Percentiles rank a stretch among this genome's conserved stretches.
These are phyloP conservation scores for Ceryle rudis DNA, from an alignment of 2,797 vertebrate genomes.

Conservation along the genomic window DNA sequence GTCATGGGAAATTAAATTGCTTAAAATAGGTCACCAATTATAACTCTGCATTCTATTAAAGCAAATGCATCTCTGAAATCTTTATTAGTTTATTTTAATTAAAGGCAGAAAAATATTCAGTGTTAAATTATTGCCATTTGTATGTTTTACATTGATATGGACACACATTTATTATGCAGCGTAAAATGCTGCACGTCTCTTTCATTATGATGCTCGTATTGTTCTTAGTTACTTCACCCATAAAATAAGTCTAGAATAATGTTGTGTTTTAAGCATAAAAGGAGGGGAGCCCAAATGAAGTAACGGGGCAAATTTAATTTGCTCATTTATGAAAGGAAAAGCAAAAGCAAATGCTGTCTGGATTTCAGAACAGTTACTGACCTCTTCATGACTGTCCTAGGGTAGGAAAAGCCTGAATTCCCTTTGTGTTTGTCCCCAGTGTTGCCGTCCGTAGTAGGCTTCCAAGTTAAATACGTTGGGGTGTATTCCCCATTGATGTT, in stretches of 20 bases:
- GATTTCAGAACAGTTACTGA: neutral
- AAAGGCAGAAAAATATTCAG: slow-evolving; percentile 72
- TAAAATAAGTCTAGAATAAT: neutral
- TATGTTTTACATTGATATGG: slow-evolving; percentile 22
- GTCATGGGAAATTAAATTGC: slow-evolving; percentile 83
- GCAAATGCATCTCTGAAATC: slow-evolving; percentile 73
- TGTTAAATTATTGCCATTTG: slow-evolving; percentile 56
- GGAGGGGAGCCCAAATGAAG: slow-evolving; percentile 11
- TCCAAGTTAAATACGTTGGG: neutral
- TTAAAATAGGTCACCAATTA: slow-evolving; percentile 83
- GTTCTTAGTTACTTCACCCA: neutral
- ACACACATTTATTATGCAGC: slow-evolving; percentile 12
- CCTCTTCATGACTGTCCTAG: neutral
- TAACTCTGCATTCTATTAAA: slow-evolving; percentile 79
- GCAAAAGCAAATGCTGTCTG: neutral
- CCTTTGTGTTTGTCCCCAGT: neutral
- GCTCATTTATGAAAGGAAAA: neutral
- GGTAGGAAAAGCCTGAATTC: neutral
- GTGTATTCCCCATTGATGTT: neutral
- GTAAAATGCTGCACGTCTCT: slow-evolving; percentile 23
- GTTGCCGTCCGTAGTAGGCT: neutral
- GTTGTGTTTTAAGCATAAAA: neutral
- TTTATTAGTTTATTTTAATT: slow-evolving; percentile 79
- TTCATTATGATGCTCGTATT: slow-evolving; percentile 26
- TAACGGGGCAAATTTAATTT: slow-evolving; percentile 7